Evolutionary conservation across 2,888 invertebrate species (phyloP), one percentile per base, ranked within the genome.

Genomic region (Cosmorhoe ocellata): DNA sequence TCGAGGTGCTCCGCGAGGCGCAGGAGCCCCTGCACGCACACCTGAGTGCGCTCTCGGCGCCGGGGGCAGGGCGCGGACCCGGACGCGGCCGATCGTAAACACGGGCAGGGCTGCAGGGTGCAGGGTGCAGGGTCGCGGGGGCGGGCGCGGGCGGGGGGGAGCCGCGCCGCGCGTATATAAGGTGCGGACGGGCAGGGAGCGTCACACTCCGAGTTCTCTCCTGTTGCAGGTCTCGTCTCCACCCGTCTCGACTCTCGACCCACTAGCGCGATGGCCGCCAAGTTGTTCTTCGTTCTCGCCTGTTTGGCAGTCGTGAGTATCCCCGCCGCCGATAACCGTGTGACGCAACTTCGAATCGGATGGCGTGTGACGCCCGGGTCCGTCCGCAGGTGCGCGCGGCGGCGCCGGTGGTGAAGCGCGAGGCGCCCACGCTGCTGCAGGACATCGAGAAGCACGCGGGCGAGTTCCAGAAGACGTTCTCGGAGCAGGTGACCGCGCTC

Each of bases 231-330:
- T 63, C 53, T 52, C 60, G 44, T 57, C 45, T 59, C 54, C n/a
- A n/a, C n/a, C n/a, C n/a, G n/a, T n/a, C n/a, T n/a, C 50, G 50
- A 32, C 43, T 48, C 33, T 57, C 24, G 45, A 42, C 28, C 36
- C 22, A 36, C 48, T 41, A 8, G 42, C 65, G 71, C 62, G 52
- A 86, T 84, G 82, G 71, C 76, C 59, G 69, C 66, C 67, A 83
- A 79, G 66, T 67, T 81, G 59, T 41, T 81, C 59, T 56, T 81
- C n/a, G 54, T 84, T 42, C 52, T 82, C 63, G 81, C 80, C 66
- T 81, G 79, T 73, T 48, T 86, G 67, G 86, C 84, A 33, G 59
- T 86, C 68, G 88, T 88, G 65, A 84, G 87, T 83, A 57, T 10
- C 22, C 6, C n/a, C n/a, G n/a, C n/a, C n/a, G n/a, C n/a, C n/a